Percentiles rank a stretch among this genome's conserved stretches.
phyloP scores from a whole-genome alignment of 2,797 vertebrate genomes.

The Pelobates cultripes region DNA sequence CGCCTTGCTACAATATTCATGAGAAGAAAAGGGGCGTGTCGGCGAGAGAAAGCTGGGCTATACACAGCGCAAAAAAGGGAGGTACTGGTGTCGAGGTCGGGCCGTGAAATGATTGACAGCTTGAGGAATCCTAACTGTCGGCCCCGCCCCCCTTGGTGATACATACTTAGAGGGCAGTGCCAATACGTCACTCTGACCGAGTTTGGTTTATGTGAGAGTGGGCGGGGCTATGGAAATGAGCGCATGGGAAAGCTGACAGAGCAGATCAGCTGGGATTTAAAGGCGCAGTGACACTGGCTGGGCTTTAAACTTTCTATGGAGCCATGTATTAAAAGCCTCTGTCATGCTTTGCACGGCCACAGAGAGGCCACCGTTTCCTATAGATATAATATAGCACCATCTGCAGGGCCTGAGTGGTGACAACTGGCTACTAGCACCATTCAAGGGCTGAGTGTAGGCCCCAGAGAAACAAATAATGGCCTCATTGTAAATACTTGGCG shows the following conservation, averaged over 20 bases:
- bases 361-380: too few relatives aligned
- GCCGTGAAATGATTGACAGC: neutral
- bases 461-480: too few relatives aligned
- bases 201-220: neutral
- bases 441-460: too few relatives aligned
- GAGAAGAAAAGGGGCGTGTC: neutral
- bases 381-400: too few relatives aligned
- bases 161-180: neutral
- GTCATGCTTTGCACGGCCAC: neutral
- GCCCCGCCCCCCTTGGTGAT: neutral
- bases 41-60: too few relatives aligned
- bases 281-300: neutral
- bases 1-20: conserved; percentile 81
- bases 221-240: conserved; percentile 19
- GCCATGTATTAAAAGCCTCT: neutral
- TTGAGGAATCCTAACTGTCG: neutral
- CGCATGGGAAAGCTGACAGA: conserved; percentile 25
- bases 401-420: too few relatives aligned
- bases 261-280: conserved; percentile 33
- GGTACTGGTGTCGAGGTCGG: neutral
- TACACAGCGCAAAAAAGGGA: fast-evolving
- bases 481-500: too few relatives aligned
- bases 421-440: too few relatives aligned
- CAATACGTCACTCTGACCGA: neutral
- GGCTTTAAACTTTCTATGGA: neutral